Percentiles rank a stretch among this genome's conserved stretches.
These are phyloP conservation scores for Listronotus oregonensis DNA, from an alignment of 1,140 invertebrate genomes.

Conservation along the genomic window DNA sequence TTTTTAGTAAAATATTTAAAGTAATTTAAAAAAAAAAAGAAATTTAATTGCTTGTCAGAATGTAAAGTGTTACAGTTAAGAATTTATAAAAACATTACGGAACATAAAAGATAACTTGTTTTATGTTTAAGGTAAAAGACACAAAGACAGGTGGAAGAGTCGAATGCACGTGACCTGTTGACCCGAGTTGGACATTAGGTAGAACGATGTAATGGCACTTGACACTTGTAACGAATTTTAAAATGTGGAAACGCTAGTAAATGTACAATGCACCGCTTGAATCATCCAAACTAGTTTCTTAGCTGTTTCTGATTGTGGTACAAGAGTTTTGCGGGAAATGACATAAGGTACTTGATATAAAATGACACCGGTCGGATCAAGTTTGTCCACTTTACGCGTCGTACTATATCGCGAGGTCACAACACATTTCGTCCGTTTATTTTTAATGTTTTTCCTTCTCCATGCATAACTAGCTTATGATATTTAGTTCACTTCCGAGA, in stretches of 20 bases:
- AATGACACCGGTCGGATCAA: constrained; percentile 42
- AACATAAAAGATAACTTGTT: constrained; percentile 30
- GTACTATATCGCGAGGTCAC: constrained; percentile 43
- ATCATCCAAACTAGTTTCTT: constrained; percentile 43
- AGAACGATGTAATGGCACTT: constrained; percentile 31
- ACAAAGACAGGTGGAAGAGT: constrained; percentile 33
- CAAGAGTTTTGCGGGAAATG: constrained; percentile 38
- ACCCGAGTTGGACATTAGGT: constrained; percentile 30
- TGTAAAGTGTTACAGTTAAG: constrained; percentile 31
- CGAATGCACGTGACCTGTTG: constrained; percentile 36
- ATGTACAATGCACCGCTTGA: constrained; percentile 31
- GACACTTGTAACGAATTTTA: constrained; percentile 39
- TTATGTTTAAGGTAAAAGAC: constrained; percentile 32
- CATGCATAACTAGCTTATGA: constrained; percentile 28
- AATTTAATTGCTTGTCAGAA: constrained; percentile 22
- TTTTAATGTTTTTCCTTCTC: constrained; percentile 33
- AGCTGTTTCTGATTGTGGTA: constrained; percentile 36
- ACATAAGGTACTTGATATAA: constrained; percentile 45
- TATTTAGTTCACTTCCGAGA: constrained; percentile 43
- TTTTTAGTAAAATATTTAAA: neutral
- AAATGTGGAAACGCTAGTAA: constrained; percentile 27
- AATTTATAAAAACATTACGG: constrained; percentile 23
- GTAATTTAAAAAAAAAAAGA: constrained; percentile 16
- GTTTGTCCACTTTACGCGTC: constrained; percentile 49
- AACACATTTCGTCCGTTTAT: constrained; percentile 31